Percentiles rank a stretch among this genome's conserved stretches.
phyloP scores from a whole-genome alignment of 2,888 invertebrate species.

The Bellardia pandia region DNA sequence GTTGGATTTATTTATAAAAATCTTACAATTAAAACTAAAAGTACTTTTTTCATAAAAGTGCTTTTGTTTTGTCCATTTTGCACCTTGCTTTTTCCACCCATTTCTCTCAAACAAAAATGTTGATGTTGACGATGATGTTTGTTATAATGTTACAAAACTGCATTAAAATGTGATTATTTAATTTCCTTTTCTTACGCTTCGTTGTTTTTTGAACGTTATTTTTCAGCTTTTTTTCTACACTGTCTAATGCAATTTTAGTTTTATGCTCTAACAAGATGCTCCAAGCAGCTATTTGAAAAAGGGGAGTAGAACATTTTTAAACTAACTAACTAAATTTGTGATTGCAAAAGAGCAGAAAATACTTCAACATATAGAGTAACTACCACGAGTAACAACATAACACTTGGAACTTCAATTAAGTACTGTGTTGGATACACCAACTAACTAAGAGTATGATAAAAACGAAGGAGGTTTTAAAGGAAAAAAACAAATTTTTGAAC shows the following conservation, averaged over 20 bases:
- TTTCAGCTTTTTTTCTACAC: conserved; percentile 16
- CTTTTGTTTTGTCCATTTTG: neutral
- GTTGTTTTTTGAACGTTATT: conserved; percentile 45
- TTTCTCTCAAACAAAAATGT: neutral
- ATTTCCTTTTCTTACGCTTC: conserved; percentile 57
- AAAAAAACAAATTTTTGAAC: no score
- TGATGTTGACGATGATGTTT: neutral
- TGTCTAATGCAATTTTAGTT: conserved; percentile 24
- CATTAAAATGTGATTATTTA: conserved; percentile 63
- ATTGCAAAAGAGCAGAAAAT: conserved; percentile 38
- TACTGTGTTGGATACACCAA: no score
- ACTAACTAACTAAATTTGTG: conserved; percentile 45
- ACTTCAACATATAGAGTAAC: conserved; percentile 1
- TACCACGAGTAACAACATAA: conserved; percentile 2
- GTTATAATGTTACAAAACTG: conserved; percentile 33
- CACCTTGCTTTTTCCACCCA: neutral
- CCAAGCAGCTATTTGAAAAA: neutral
- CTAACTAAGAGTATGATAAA: no score
- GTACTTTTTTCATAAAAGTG: no score
- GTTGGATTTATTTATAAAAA: no score
- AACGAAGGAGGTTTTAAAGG: no score
- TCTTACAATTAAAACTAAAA: neutral
- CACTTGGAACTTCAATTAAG: conserved; percentile 44
- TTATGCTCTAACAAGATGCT: conserved; percentile 18
- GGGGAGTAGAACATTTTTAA: conserved; percentile 25